Conservation (phyloP, 1,140 invertebrate genomes). For the Rhagoletis pomonella region DNA sequence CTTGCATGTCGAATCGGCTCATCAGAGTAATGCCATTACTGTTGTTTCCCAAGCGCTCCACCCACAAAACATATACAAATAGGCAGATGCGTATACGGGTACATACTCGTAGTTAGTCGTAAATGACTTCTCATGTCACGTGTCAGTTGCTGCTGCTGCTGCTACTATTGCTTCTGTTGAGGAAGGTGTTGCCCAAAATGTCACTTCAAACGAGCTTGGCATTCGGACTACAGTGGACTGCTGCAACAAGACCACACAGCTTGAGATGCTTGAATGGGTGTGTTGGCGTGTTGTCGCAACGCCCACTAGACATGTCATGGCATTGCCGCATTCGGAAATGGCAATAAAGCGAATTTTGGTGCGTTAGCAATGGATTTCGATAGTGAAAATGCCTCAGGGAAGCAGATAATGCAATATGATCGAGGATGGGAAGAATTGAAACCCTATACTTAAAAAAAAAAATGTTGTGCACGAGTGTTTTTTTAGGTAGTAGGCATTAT, state of each 20-base stretch:
- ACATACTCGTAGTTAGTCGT: not conserved
- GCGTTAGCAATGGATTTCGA: not conserved
- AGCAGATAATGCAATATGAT: not conserved
- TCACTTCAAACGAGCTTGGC: constrained; percentile 42
- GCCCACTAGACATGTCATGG: constrained; percentile 35
- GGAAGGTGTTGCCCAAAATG: constrained; percentile 54
- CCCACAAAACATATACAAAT: not conserved
- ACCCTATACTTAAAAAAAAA: no score
- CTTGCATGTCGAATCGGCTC: constrained; percentile 26
- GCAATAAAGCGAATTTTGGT: constrained; percentile 6
- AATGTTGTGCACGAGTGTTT: no score
- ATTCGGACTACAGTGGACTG: constrained; percentile 19
- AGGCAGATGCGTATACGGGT: not conserved
- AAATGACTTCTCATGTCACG: constrained; percentile 53
- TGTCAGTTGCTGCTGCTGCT: constrained; percentile 42
- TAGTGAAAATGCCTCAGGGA: constrained; percentile 1
- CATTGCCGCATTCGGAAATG: constrained; percentile 7
- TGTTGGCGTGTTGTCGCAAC: not conserved
- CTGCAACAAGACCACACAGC: constrained; percentile 38
- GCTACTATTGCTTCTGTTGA: not conserved
- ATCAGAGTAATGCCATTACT: constrained; percentile 49
- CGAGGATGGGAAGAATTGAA: not conserved
- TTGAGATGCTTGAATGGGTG: constrained; percentile 29
- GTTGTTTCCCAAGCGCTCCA: constrained; percentile 23
- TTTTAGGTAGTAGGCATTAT: no score